Conservation (phyloP, 2,113 vertebrate species). For the Gambusia holbrooki region DNA sequence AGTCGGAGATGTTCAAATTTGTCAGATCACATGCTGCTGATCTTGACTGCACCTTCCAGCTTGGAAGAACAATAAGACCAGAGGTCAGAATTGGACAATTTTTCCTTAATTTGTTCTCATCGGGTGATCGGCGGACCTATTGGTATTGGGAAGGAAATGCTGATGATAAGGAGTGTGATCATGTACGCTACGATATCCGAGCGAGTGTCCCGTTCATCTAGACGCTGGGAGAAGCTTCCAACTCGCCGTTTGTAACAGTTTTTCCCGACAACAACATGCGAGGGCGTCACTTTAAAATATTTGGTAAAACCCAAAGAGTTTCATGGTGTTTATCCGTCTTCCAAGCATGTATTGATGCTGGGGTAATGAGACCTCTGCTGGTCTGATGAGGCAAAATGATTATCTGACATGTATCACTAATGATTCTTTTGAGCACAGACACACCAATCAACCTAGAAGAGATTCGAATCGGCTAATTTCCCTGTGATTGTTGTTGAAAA, state of each 20-base stretch:
- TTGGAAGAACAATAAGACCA: conserved; percentile 42
- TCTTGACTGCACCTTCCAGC: conserved; percentile 31
- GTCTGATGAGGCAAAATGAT: conserved; percentile 66
- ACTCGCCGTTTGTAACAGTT: neutral
- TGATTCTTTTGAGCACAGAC: conserved; percentile 32
- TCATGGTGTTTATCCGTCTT: conserved; percentile 65
- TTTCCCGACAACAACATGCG: neutral
- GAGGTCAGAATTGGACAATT: neutral
- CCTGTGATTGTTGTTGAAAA: too few relatives aligned
- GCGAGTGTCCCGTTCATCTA: conserved; percentile 19
- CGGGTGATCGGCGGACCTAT: neutral
- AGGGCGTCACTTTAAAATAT: conserved; percentile 53
- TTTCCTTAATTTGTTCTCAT: neutral
- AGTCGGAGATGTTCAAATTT: conserved; percentile 28
- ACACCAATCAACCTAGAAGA: neutral
- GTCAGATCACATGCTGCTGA: conserved; percentile 47
- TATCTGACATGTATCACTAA: conserved; percentile 51
- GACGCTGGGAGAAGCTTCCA: neutral
- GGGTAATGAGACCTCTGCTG: conserved; percentile 74
- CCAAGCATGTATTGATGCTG: conserved; percentile 70
- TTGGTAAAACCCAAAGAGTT: conserved; percentile 56
- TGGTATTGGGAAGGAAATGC: neutral
- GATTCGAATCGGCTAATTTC: neutral
- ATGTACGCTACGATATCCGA: too few relatives aligned
- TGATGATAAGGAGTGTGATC: neutral